Conservation (phyloP, 2,113 vertebrate species). For the Oncorhynchus mykiss region DNA sequence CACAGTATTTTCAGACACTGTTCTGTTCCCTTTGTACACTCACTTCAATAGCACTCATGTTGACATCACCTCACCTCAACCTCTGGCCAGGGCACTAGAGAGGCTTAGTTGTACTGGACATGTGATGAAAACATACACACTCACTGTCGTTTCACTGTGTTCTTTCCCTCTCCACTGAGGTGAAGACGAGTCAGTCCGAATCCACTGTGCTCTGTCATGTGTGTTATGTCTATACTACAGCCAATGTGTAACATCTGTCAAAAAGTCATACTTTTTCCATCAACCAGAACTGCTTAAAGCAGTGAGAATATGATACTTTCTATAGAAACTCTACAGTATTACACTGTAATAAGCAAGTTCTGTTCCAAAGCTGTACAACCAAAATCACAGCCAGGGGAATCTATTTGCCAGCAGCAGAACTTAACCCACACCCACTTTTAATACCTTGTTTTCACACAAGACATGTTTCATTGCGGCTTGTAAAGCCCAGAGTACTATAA, state of each 20-base stretch:
- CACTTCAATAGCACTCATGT: slow-evolving; percentile 51
- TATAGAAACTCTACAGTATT: not conserved
- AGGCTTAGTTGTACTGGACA: slow-evolving; percentile 44
- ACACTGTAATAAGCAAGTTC: slow-evolving; percentile 20
- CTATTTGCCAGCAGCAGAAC: slow-evolving; percentile 63
- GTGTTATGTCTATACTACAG: too few relatives aligned
- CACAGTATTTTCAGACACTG: slow-evolving; percentile 51
- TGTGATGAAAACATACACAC: slow-evolving; percentile 68
- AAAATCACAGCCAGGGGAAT: slow-evolving; percentile 49
- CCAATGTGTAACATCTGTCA: slow-evolving; percentile 57
- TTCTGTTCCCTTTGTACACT: slow-evolving; percentile 58
- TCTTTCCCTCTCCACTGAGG: slow-evolving; percentile 57
- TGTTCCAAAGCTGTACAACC: slow-evolving; percentile 49
- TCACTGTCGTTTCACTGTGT: slow-evolving; percentile 24
- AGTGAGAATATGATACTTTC: too few relatives aligned
- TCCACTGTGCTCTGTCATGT: slow-evolving; percentile 69
- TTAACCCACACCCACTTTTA: slow-evolving; percentile 62
- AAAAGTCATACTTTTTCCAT: slow-evolving; percentile 48
- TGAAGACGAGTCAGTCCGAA: slow-evolving; percentile 59
- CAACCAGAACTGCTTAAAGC: slow-evolving; percentile 40
- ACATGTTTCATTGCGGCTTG: slow-evolving; percentile 59
- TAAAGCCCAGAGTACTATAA: slow-evolving; percentile 68
- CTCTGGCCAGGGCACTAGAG: slow-evolving; percentile 51
- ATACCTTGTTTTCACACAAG: slow-evolving; percentile 42
- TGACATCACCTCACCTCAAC: slow-evolving; percentile 63